Evolutionary conservation across 2,888 invertebrate genomes (phyloP).

Genomic region (Drosophila seclusa): DNA sequence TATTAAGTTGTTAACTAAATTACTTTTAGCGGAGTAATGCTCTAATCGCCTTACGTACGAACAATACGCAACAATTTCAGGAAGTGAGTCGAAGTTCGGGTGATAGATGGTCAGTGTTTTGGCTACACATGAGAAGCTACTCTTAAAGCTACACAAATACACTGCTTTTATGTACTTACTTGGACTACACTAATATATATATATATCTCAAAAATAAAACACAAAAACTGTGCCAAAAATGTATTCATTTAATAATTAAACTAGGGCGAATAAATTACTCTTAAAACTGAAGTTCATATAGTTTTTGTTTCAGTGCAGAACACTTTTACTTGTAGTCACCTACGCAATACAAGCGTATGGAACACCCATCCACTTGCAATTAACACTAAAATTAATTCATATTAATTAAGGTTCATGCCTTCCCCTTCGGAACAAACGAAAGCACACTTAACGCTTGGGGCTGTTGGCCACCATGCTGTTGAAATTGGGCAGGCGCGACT

Average conservation of each 20-base stretch:
- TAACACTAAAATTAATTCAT: slow-evolving; percentile 80
- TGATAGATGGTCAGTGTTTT: slow-evolving; percentile 58
- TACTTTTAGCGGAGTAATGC: slow-evolving; percentile 49
- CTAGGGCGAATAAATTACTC: not conserved
- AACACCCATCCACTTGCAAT: slow-evolving; percentile 74
- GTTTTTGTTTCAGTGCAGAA: slow-evolving; percentile 47
- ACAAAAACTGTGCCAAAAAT: not conserved
- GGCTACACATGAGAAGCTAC: slow-evolving; percentile 7
- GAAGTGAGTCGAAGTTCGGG: slow-evolving; percentile 20
- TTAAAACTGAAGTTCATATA: not conserved
- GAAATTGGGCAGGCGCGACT: slow-evolving; percentile 33
- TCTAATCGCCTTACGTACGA: slow-evolving; percentile 36
- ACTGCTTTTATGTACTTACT: not conserved
- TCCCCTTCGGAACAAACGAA: slow-evolving; percentile 55
- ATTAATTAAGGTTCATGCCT: slow-evolving; percentile 71
- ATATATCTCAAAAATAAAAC: not conserved
- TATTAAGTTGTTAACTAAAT: slow-evolving; percentile 65
- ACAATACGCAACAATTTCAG: slow-evolving; percentile 35
- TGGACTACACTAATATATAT: not conserved
- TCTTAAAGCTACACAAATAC: not conserved
- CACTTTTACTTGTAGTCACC: slow-evolving; percentile 47
- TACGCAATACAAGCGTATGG: slow-evolving; percentile 51
- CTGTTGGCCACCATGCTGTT: slow-evolving; percentile 65
- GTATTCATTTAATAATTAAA: not conserved
- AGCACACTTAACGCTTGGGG: slow-evolving; percentile 73